Conservation (phyloP, 2,888 invertebrate species). For the Elmis aenea region DNA sequence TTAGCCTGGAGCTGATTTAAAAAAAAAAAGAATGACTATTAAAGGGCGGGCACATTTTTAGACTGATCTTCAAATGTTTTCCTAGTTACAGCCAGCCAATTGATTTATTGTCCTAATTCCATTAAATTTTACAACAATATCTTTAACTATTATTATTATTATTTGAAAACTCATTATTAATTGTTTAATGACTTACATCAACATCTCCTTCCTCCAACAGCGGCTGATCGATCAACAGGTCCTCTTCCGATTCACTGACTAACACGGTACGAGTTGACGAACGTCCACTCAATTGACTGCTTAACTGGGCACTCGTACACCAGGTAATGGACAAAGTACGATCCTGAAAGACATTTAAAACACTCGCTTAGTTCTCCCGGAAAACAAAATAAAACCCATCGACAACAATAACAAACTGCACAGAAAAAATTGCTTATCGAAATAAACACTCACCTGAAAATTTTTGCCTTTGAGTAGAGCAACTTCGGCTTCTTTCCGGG, state of each 20-base stretch:
- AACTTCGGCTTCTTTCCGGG: conserved; percentile 73
- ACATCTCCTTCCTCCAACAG: conserved; percentile 44
- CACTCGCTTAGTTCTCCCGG: neutral
- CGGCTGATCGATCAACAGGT: conserved; percentile 44
- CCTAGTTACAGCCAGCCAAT: too few relatives aligned
- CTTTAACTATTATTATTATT: too few relatives aligned
- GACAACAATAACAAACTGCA: conserved; percentile 45
- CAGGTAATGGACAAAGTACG: conserved; percentile 46
- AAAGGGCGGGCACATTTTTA: too few relatives aligned
- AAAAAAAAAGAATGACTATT: too few relatives aligned
- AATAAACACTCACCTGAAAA: conserved; percentile 59
- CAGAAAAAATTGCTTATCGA: too few relatives aligned
- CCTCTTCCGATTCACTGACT: conserved; percentile 45
- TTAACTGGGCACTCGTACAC: conserved; percentile 36
- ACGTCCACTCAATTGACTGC: conserved; percentile 35
- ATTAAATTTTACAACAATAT: too few relatives aligned
- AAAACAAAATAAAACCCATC: neutral
- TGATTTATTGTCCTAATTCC: too few relatives aligned
- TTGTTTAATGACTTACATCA: conserved; percentile 35
- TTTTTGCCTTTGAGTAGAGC: conserved; percentile 72
- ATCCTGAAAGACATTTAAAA: conserved; percentile 36
- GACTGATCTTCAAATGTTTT: too few relatives aligned
- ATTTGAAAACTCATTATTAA: too few relatives aligned
- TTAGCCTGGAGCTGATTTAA: too few relatives aligned
- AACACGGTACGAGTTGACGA: conserved; percentile 34